Evolutionary conservation across 2,113 vertebrate genomes (phyloP).

Genomic region (Pleuronectes platessa): DNA sequence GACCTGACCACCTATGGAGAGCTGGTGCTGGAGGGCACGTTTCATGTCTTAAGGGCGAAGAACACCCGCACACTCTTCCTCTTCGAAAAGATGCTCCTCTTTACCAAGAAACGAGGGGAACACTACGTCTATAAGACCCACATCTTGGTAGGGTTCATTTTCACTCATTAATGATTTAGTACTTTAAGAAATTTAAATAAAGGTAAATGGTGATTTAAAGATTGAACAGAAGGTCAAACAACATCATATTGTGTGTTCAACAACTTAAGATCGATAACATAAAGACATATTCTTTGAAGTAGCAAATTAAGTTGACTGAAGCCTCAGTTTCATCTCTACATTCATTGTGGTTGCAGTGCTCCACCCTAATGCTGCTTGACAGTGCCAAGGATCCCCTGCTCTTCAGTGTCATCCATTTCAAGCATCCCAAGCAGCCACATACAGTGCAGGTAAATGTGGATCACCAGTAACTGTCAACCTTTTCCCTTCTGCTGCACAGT

Average conservation of each 20-base stretch:
- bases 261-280: not conserved
- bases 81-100: slow-evolving; percentile 91
- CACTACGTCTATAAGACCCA: slow-evolving; percentile 94
- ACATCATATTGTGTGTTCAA: not conserved
- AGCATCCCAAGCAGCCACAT: slow-evolving; percentile 93
- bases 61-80: slow-evolving; percentile 94
- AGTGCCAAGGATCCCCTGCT: slow-evolving; percentile 92
- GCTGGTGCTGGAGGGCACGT: slow-evolving; percentile 94
- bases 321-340: slow-evolving; percentile 6
- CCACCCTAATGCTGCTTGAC: slow-evolving; percentile 95
- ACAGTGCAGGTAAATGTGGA: slow-evolving; percentile 88
- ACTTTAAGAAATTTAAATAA: not conserved
- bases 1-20: slow-evolving; percentile 94
- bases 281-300: not conserved
- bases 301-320: not conserved
- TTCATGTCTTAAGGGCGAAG: slow-evolving; percentile 90
- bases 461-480: not conserved
- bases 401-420: slow-evolving; percentile 96
- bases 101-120: slow-evolving; percentile 94
- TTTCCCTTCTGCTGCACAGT: not conserved
- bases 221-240: not conserved
- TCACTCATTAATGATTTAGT: not conserved
- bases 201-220: not conserved
- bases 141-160: slow-evolving; percentile 84
- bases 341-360: slow-evolving; percentile 83